Conservation (phyloP, 2,888 invertebrate genomes). For the Cheilosia urbana region DNA sequence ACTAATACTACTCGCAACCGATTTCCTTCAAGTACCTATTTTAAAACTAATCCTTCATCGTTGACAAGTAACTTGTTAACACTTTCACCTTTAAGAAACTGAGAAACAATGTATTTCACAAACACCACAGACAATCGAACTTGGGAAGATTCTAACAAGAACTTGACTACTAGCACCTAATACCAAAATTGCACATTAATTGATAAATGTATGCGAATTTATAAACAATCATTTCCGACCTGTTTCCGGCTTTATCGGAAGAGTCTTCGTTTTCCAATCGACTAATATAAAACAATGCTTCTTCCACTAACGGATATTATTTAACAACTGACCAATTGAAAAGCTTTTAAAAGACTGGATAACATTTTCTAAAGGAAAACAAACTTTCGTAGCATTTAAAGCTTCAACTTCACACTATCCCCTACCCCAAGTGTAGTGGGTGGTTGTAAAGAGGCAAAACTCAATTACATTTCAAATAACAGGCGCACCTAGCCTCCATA, state of each 20-base stretch:
- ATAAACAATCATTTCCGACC: conserved; percentile 39
- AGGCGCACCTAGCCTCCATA: conserved; percentile 45
- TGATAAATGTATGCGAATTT: conserved; percentile 1
- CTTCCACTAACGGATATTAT: conserved; percentile 26
- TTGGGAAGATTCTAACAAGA: no score
- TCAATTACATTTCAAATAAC: conserved; percentile 14
- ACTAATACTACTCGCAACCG: no score
- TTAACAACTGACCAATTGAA: conserved; percentile 62
- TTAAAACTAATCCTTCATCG: no score
- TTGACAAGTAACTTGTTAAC: no score
- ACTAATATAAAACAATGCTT: conserved; percentile 35
- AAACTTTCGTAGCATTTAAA: conserved; percentile 19
- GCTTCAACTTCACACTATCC: conserved; percentile 36
- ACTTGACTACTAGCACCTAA: no score
- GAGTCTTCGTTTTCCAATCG: conserved; percentile 2
- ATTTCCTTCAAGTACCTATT: no score
- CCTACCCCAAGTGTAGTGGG: conserved; percentile 11
- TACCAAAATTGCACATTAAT: background rate
- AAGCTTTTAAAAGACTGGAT: conserved; percentile 53
- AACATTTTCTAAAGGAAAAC: conserved; percentile 34
- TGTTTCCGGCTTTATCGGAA: conserved; percentile 23
- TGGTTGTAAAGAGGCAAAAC: conserved; percentile 8
- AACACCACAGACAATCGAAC: no score
- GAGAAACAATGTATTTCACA: no score
- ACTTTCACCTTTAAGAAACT: no score